phyloP scores from a whole-genome alignment of 2,888 invertebrate species.

The Heliothis peltigera region DNA sequence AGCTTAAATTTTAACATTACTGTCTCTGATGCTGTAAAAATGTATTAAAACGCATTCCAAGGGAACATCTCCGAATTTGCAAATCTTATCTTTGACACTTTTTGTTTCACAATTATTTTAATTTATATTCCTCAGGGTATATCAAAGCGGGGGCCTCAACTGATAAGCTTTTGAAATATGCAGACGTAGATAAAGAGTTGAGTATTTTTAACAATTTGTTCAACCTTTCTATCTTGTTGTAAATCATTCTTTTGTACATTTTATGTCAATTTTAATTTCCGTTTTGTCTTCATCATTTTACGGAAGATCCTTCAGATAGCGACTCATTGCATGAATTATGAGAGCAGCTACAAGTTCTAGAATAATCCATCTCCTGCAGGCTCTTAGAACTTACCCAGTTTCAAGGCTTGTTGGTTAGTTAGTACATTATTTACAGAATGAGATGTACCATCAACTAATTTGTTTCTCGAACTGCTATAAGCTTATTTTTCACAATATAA shows the following conservation, averaged over 20 bases:
- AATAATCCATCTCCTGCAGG: conserved; percentile 50
- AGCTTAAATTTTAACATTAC: no score
- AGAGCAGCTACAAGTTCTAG: conserved; percentile 42
- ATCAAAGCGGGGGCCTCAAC: conserved; percentile 46
- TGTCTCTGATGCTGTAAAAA: neutral
- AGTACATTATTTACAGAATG: conserved; percentile 39
- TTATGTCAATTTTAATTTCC: conserved; percentile 17
- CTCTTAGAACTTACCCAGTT: conserved; percentile 32
- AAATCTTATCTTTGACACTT: conserved; percentile 46
- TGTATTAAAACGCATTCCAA: neutral
- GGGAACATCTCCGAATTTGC: conserved; percentile 8
- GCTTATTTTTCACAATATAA: no score
- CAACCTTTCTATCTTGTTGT: conserved; percentile 40
- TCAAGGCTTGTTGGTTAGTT: conserved; percentile 38
- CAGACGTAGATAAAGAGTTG: conserved; percentile 55
- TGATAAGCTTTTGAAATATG: conserved; percentile 60
- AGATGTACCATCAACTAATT: no score
- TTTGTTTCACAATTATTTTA: conserved; percentile 44
- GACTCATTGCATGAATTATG: conserved; percentile 48
- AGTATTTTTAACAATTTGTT: conserved; percentile 59
- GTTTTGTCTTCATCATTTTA: conserved; percentile 11
- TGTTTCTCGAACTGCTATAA: conserved; percentile 4
- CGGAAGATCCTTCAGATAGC: conserved; percentile 27
- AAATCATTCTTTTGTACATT: conserved; percentile 37
- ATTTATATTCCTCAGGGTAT: conserved; percentile 53